phyloP scores from a whole-genome alignment of 2,113 vertebrate genomes.

The Sitta europaea region DNA sequence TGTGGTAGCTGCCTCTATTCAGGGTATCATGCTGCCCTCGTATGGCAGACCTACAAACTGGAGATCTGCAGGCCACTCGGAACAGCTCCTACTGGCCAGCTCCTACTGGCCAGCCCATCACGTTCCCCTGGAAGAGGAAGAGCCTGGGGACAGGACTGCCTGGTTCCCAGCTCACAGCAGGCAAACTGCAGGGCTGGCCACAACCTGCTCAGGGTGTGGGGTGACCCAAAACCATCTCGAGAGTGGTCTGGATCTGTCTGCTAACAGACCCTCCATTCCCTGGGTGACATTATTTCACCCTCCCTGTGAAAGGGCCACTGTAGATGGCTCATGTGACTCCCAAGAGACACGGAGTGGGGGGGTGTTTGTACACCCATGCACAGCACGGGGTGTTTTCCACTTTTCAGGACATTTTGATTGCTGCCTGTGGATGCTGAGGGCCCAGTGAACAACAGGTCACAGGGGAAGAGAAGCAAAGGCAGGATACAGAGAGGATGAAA shows the following conservation, averaged over 20 bases:
- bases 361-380: fast-evolving
- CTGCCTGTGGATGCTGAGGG: not conserved
- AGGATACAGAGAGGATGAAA: not conserved
- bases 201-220: not conserved
- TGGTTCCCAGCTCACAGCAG: not conserved
- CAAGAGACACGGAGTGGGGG: fast-evolving
- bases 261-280: not conserved
- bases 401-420: not conserved
- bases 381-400: not conserved
- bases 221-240: not conserved
- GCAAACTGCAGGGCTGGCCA: not conserved
- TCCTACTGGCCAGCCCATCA: not conserved
- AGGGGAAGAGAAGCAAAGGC: not conserved
- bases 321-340: not conserved
- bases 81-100: not conserved
- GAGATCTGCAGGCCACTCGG: not conserved
- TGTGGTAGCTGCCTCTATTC: not conserved
- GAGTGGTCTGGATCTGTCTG: not conserved
- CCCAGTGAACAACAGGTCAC: not conserved
- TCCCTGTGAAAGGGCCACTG: not conserved
- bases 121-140: fast-evolving
- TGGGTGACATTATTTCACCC: not conserved
- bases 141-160: too few species aligned
- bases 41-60: constrained; percentile 19
- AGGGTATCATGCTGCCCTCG: constrained; percentile 33